These are phyloP conservation scores for Coregonus suidteri DNA, from an alignment of 2,797 vertebrate species.

Conservation along the genomic window DNA sequence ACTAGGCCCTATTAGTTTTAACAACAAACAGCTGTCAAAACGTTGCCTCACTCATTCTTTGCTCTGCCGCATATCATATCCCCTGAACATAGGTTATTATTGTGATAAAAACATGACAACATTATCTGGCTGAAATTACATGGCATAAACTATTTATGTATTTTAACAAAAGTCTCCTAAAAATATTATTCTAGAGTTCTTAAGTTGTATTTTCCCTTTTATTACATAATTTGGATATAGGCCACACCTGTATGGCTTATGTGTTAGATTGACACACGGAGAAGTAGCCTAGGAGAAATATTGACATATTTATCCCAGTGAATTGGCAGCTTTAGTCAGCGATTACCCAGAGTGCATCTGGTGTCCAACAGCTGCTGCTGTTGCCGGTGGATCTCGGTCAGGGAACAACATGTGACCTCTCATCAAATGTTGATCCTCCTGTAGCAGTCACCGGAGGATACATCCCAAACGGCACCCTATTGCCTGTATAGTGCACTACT, in stretches of 20 bases:
- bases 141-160: not conserved
- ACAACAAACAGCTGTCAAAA: not conserved
- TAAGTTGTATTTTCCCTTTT: not conserved
- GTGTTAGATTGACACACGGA: not conserved
- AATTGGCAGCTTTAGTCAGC: not conserved
- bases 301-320: not conserved
- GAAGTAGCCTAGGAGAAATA: slow-evolving; percentile 4
- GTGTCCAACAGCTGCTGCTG: slow-evolving; percentile 13
- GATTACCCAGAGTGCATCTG: slow-evolving; percentile 13
- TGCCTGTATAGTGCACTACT: not conserved
- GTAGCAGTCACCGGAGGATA: not conserved
- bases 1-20: not conserved
- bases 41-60: not conserved
- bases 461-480: not conserved
- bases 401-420: slow-evolving; percentile 10
- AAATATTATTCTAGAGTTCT: too few species aligned
- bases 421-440: not conserved
- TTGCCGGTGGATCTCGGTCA: slow-evolving; percentile 4
- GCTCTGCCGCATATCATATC: not conserved
- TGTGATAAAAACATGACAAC: not conserved
- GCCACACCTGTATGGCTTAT: not conserved
- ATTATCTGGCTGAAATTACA: not conserved
- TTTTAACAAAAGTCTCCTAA: not conserved
- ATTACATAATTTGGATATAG: not conserved
- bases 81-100: not conserved